These are phyloP conservation scores for Diabrotica virgifera DNA, from an alignment of 1,140 invertebrate species.

Conservation along the genomic window DNA sequence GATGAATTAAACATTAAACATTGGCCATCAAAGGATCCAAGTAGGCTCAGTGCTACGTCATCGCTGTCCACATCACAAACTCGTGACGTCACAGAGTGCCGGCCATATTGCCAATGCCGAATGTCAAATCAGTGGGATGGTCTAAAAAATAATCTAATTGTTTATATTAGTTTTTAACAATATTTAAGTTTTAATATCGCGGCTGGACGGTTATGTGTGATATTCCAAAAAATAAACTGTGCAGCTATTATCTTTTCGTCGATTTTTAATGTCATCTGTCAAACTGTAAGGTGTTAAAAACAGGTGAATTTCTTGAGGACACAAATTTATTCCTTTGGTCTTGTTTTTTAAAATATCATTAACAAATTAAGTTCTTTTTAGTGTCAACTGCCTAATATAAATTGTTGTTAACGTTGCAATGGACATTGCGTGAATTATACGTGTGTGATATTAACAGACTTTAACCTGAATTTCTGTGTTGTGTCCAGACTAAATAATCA, in stretches of 20 bases:
- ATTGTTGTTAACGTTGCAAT: slow-evolving; percentile 6
- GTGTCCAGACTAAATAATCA: slow-evolving; percentile 39
- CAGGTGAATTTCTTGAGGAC: slow-evolving; percentile 29
- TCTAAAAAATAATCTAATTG: slow-evolving; percentile 26
- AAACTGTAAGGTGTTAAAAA: slow-evolving; percentile 27
- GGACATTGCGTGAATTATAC: slow-evolving; percentile 24
- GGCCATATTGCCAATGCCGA: slow-evolving; percentile 32
- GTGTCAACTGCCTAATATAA: too few relatives aligned
- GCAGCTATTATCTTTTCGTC: not conserved
- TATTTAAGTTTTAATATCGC: slow-evolving; percentile 1
- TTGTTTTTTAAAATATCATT: too few relatives aligned
- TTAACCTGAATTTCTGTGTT: slow-evolving; percentile 32
- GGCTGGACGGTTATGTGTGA: slow-evolving; percentile 1
- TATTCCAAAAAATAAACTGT: slow-evolving; percentile 1
- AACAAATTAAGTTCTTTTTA: too few relatives aligned
- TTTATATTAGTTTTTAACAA: slow-evolving; percentile 5
- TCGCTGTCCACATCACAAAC: slow-evolving; percentile 5
- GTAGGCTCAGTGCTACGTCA: not conserved
- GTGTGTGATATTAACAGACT: slow-evolving; percentile 27
- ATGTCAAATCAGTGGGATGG: slow-evolving; percentile 32
- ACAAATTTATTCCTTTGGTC: not conserved
- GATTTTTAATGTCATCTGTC: slow-evolving; percentile 22
- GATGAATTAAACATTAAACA: not conserved
- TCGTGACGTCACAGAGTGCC: slow-evolving; percentile 29
- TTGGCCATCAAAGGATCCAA: not conserved